A percentile compares a stretch with the other conserved stretches of the same genome.
Conservation (phyloP, 2,797 vertebrate genomes). For the Morelia viridis region DNA sequence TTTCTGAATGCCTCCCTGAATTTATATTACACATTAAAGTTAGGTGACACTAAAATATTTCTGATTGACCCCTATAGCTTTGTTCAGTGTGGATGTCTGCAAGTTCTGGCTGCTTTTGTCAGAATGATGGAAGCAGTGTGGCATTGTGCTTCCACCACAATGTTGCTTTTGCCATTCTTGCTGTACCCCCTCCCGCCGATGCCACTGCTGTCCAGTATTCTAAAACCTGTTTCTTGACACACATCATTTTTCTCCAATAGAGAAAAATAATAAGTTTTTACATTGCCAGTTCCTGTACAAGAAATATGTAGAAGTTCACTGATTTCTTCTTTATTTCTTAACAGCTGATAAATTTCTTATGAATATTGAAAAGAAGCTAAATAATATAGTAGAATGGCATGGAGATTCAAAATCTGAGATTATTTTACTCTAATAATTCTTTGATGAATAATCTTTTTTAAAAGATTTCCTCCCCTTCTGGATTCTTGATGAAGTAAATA, state of each 20-base stretch:
- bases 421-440: not conserved
- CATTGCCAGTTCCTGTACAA: too few species aligned
- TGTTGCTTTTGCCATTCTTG: not conserved
- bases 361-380: not conserved
- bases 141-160: too few species aligned
- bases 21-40: not conserved
- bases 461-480: constrained; percentile 10
- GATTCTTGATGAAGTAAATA: not conserved
- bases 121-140: too few species aligned
- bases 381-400: constrained; percentile 18
- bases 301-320: not conserved
- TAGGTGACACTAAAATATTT: not conserved
- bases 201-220: not conserved
- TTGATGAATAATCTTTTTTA: not conserved
- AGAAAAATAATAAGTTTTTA: not conserved
- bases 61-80: not conserved
- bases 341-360: not conserved
- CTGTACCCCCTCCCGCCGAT: not conserved
- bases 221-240: not conserved
- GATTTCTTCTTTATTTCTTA: not conserved
- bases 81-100: too few species aligned
- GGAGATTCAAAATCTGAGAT: not conserved
- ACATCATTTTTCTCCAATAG: not conserved
- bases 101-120: too few species aligned
- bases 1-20: not conserved